These are phyloP conservation scores for Amblyopsis hoosieri DNA, from an alignment of 2,797 vertebrate species.

Conservation along the genomic window DNA sequence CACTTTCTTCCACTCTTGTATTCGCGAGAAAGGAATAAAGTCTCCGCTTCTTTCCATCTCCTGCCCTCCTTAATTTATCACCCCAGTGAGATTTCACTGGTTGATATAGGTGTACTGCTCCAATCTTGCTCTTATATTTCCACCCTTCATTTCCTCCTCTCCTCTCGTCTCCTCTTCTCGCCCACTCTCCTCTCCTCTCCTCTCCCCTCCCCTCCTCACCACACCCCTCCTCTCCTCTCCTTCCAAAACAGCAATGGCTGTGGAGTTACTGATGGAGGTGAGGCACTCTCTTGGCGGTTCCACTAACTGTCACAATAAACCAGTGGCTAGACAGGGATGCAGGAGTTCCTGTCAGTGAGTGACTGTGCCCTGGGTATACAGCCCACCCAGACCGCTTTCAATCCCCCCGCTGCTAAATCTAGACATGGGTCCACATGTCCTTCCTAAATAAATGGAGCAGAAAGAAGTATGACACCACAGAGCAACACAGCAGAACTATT, in stretches of 20 bases:
- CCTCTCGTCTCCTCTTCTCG: background rate
- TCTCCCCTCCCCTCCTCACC: slow-evolving; percentile 2
- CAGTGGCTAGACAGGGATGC: slow-evolving; percentile 63
- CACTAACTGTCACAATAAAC: slow-evolving; percentile 49
- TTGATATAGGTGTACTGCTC: no score
- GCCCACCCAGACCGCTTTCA: slow-evolving; percentile 42
- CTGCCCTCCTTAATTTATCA: slow-evolving; percentile 3
- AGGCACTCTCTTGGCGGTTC: slow-evolving; percentile 44
- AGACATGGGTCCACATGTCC: slow-evolving; percentile 20
- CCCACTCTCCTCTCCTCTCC: slow-evolving; percentile 10
- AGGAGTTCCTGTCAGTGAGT: slow-evolving; percentile 52
- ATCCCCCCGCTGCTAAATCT: slow-evolving; percentile 46
- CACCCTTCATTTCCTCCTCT: background rate
- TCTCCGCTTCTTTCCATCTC: slow-evolving; percentile 47
- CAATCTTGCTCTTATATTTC: no score
- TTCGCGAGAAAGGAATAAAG: slow-evolving; percentile 22
- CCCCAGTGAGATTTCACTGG: no score
- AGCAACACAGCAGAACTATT: slow-evolving; percentile 48
- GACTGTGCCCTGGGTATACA: slow-evolving; percentile 56
- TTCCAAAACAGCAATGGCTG: slow-evolving; percentile 61
- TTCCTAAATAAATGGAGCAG: slow-evolving; percentile 45
- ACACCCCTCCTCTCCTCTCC: slow-evolving; percentile 6
- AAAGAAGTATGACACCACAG: slow-evolving; percentile 29
- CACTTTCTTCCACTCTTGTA: slow-evolving; percentile 61
- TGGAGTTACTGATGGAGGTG: slow-evolving; percentile 67